These are phyloP conservation scores for Ophonus ardosiacus DNA, from an alignment of 2,888 invertebrate genomes.

Conservation along the genomic window DNA sequence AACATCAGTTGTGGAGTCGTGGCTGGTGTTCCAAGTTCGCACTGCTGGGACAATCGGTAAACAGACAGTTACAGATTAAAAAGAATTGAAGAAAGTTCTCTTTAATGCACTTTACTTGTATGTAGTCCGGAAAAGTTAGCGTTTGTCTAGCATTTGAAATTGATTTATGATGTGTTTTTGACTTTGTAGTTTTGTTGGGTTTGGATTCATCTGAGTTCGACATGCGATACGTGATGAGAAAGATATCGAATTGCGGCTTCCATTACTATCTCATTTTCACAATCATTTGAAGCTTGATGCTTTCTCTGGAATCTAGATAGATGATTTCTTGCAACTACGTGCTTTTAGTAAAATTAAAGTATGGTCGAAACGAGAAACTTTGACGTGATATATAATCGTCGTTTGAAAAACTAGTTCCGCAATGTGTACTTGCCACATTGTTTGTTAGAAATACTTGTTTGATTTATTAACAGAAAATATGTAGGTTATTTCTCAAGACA, in stretches of 20 bases:
- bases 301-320: not conserved
- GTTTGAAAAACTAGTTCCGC: not conserved
- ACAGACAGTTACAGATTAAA: conserved; percentile 51
- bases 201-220: conserved; percentile 33
- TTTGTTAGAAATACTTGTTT: not conserved
- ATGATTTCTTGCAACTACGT: conserved; percentile 26
- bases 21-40: not conserved
- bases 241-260: conserved; percentile 23
- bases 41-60: conserved; percentile 27
- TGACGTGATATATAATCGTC: not conserved
- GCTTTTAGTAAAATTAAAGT: conserved; percentile 48
- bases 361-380: not conserved
- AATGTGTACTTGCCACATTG: not conserved
- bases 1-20: not conserved
- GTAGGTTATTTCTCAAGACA: not conserved
- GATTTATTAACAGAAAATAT: not conserved
- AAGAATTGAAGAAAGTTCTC: conserved; percentile 39
- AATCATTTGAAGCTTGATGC: conserved; percentile 36
- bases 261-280: conserved; percentile 37
- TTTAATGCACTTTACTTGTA: conserved; percentile 54
- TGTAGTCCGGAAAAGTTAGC: conserved; percentile 27
- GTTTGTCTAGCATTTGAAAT: conserved; percentile 49
- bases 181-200: conserved; percentile 45
- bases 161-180: conserved; percentile 52
- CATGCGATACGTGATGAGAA: conserved; percentile 43